Percentiles rank a stretch among this genome's conserved stretches.
phyloP scores from a whole-genome alignment of 2,888 invertebrate genomes.

The Sialis lutaria region DNA sequence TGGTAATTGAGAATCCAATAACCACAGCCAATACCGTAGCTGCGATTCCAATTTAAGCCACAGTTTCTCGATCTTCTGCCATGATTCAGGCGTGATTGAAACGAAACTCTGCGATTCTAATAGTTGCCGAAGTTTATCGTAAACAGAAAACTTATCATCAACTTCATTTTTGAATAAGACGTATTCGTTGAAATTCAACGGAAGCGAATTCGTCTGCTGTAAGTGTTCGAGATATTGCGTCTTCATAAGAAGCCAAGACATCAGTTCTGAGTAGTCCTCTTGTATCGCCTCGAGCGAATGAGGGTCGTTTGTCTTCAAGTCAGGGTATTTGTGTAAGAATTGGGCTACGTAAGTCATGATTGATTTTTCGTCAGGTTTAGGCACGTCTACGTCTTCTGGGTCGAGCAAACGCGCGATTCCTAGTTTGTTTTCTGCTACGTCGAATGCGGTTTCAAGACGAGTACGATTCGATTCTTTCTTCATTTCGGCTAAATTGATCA shows the following conservation, averaged over 20 bases:
- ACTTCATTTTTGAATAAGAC: slow-evolving; percentile 59
- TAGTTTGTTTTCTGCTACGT: slow-evolving; percentile 76
- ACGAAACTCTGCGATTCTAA: slow-evolving; percentile 67
- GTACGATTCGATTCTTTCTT: slow-evolving; percentile 59
- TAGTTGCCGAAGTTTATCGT: slow-evolving; percentile 60
- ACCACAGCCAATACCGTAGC: slow-evolving; percentile 76
- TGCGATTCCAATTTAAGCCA: slow-evolving; percentile 69
- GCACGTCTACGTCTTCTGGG: slow-evolving; percentile 90
- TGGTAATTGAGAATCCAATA: slow-evolving; percentile 69
- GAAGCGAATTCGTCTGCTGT: slow-evolving; percentile 55
- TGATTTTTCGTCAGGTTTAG: slow-evolving; percentile 90
- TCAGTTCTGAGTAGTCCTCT: slow-evolving; percentile 61
- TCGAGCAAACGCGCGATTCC: slow-evolving; percentile 85
- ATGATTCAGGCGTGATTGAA: slow-evolving; percentile 69
- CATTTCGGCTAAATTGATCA: slow-evolving; percentile 75
- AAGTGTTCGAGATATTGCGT: slow-evolving; percentile 60
- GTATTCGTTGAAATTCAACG: slow-evolving; percentile 69
- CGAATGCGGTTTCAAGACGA: slow-evolving; percentile 83
- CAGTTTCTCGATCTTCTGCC: slow-evolving; percentile 61
- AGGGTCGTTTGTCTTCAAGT: slow-evolving; percentile 58
- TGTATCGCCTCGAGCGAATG: slow-evolving; percentile 64
- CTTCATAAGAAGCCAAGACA: slow-evolving; percentile 67
- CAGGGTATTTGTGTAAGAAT: slow-evolving; percentile 88
- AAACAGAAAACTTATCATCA: slow-evolving; percentile 50
- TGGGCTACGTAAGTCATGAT: slow-evolving; percentile 98